phyloP scores from a whole-genome alignment of 2,797 vertebrate genomes.

The Cottoperca gobio region DNA sequence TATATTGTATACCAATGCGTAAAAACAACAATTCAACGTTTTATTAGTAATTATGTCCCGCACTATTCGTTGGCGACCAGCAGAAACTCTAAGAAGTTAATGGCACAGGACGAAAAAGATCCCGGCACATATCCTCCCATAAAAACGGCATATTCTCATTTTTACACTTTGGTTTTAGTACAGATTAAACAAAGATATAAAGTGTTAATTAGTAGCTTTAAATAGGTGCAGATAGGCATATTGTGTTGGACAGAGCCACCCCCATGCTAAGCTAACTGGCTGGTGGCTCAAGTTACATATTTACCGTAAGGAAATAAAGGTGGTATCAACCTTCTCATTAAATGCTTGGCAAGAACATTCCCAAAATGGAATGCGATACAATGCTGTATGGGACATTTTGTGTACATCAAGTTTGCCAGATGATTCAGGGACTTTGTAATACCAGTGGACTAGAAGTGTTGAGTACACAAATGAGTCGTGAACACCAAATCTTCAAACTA shows the following conservation, averaged over 20 bases:
- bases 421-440: too few species aligned
- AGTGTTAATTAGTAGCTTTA: background rate
- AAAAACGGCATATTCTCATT: background rate
- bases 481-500: background rate
- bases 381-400: background rate
- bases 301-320: background rate
- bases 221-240: background rate
- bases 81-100: background rate
- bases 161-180: background rate
- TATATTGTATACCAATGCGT: rapidly evolving
- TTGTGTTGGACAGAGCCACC: background rate
- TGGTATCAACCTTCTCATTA: background rate
- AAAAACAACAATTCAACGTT: background rate
- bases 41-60: background rate
- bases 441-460: background rate
- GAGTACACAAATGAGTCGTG: background rate
- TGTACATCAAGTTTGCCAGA: background rate
- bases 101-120: background rate
- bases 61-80: background rate
- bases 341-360: background rate
- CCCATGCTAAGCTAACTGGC: background rate
- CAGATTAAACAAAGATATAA: background rate
- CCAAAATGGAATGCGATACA: too few species aligned
- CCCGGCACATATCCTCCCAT: background rate
- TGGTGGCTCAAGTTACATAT: background rate